Evolutionary conservation across 2,888 invertebrate species (phyloP), one percentile per base, ranked within the genome.

Genomic region (Acanthoscelides obtectus): DNA sequence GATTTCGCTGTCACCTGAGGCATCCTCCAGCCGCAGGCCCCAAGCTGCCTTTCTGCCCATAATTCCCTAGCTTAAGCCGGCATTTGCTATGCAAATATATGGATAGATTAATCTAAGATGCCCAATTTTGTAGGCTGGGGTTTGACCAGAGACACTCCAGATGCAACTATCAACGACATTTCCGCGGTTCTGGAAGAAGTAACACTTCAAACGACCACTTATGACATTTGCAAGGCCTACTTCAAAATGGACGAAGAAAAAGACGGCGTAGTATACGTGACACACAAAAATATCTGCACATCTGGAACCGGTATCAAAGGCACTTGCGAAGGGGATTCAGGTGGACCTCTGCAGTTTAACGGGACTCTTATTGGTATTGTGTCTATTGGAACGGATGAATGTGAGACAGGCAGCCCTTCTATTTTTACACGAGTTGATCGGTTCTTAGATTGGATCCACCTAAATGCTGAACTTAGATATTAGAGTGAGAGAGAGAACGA

Each of bases 291-390:
- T 69, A 21, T 81, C 12, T 81, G 81, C 68, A 79, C 80, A 0
- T 75, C 73, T 45, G 81, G 80, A 1, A 76, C 75, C 64, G 75
- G 71, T 25, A 78, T 79, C 68, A 78, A 74, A 66, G 80, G 80
- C 12, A 66, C 74, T 20, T 74, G 74, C 20, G n/a, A 69, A 0
- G 74, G 74, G 20, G 74, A 74, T 67, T 72, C 73, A 6, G 75
- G 72, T n/a, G 73, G 74, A 22, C 74, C 74, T 22, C 20, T 74
- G 21, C 21, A 72, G n/a, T 72, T 70, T 64, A 25, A 66, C 12
- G 70, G 69, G 8, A 69, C 65, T n/a, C 74, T 71, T 20, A 67
- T 70, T 25, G 74, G 74, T 17, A 71, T 74, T n/a, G 72, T 74
- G 17, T 71, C 71, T 22, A 71, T 71, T 71, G 74, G 74, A n/a